These are phyloP conservation scores for Grammomys surdaster DNA, from an alignment of 2,113 vertebrate species.

Conservation along the genomic window DNA sequence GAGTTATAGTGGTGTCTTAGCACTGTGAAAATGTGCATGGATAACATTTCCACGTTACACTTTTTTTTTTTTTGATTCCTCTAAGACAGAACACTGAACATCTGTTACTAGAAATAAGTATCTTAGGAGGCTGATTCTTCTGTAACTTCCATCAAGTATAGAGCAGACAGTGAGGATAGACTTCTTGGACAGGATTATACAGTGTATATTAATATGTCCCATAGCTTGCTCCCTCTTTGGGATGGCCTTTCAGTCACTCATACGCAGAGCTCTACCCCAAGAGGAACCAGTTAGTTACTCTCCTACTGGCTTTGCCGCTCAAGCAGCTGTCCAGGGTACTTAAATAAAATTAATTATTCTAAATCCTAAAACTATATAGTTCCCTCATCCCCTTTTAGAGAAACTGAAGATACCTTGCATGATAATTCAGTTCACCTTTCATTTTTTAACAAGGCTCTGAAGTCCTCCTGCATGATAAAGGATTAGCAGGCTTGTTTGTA, in stretches of 20 bases:
- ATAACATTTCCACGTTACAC: conserved; percentile 38
- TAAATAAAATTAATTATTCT: conserved; percentile 76
- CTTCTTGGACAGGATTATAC: conserved; percentile 37
- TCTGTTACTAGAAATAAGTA: conserved; percentile 56
- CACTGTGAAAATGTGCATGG: neutral
- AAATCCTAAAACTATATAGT: conserved; percentile 60
- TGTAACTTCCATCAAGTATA: conserved; percentile 35
- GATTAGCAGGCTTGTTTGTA: neutral
- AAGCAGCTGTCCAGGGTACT: conserved; percentile 85
- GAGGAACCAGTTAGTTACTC: conserved; percentile 6
- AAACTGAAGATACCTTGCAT: conserved; percentile 40
- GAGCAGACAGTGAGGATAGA: neutral
- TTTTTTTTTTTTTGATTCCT: conserved; percentile 11
- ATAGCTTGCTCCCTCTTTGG: conserved; percentile 33
- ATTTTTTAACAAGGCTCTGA: conserved; percentile 56
- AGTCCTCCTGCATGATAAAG: conserved; percentile 21
- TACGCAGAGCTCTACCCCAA: conserved; percentile 46
- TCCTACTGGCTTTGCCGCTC: neutral
- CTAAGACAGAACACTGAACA: conserved; percentile 54
- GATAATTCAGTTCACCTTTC: conserved; percentile 39
- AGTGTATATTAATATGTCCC: conserved; percentile 22
- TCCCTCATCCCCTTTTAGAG: conserved; percentile 21
- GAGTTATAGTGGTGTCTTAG: conserved; percentile 34
- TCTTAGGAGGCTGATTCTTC: conserved; percentile 29
- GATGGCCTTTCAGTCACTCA: conserved; percentile 19